Percentiles rank a stretch among this genome's conserved stretches.
Conservation (phyloP, 2,888 invertebrate genomes). For the Hipparchia semele region DNA sequence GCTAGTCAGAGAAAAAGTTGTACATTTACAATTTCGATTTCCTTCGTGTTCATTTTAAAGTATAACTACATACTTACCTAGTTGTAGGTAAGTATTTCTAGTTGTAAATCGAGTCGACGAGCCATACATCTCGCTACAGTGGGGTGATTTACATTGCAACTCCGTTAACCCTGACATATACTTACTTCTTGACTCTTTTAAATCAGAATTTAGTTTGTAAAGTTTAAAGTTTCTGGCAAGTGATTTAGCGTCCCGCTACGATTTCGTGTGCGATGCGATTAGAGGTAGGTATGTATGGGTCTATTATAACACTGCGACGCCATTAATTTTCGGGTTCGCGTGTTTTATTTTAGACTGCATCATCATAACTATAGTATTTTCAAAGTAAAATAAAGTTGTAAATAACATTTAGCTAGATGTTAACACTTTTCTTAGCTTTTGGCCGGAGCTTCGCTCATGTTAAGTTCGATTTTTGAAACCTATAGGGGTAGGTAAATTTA, state of each 20-base stretch:
- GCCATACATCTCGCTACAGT: constrained; percentile 31
- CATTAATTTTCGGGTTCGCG: not conserved
- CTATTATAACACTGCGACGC: not conserved
- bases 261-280: constrained; percentile 1
- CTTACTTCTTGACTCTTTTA: constrained; percentile 27
- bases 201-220: constrained; percentile 9
- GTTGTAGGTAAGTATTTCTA: constrained; percentile 18
- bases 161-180: constrained; percentile 28
- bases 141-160: constrained; percentile 29
- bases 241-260: not conserved
- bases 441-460: too few species aligned
- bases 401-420: too few species aligned
- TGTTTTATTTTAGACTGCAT: not conserved
- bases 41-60: not conserved
- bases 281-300: not conserved
- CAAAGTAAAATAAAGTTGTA: not conserved
- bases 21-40: not conserved
- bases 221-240: constrained; percentile 14
- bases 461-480: too few species aligned
- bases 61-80: not conserved
- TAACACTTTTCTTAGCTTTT: too few species aligned
- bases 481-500: too few species aligned
- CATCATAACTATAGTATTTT: not conserved
- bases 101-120: constrained; percentile 27
- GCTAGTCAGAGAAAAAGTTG: too few species aligned